Base-by-base conservation (phyloP, 2,888 invertebrate genomes). In the Ophion obscuratus region DNA sequence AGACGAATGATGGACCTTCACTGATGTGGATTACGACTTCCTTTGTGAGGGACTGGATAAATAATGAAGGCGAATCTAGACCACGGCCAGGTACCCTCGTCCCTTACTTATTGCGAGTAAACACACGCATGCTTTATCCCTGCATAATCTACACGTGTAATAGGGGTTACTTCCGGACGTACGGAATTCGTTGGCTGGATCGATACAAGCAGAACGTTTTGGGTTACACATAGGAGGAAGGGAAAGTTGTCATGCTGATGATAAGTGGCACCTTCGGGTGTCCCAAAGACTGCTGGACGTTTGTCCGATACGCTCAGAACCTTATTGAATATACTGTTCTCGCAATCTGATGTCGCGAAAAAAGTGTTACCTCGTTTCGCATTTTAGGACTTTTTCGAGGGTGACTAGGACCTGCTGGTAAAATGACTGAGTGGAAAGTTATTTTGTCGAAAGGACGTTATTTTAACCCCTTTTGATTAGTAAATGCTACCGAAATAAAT, bases 161-260 rank as follows among this genome's bases (percentile, higher is more conserved):
- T 85, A 79, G 74, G 81, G 84, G 85, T 75, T 44, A 31, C 44
- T 36, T 79, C 44, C 64, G n/a, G 10, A 44, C 17, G 27, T 70
- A 20, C n/a, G 27, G 24, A 83, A 83, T 75, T 61, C 31, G 24
- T 36, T 40, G 81, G 71, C 64, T 67, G 77, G 81, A 81, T 85
- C 82, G 75, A 82, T 85, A 82, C 68, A 61, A 24, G 74, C 64
- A 75, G 78, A 79, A 64, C 74, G 57, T 36, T 81, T 74, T 74
- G 59, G 62, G 64, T 66, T 31, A 59, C 44, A 40, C 20, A 40
- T 66, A 27, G 61, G 68, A 36, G 14, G 57, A 73, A 82, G 85
- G 57, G 82, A 85, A 82, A 85, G 85, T 85, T 61, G 24, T 79
- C 14, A 73, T 81, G 62, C 44, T 14, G 27, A 17, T 77, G 84